Evolutionary conservation across 1,140 invertebrate genomes (phyloP).

Genomic region (Hestina assimilis): DNA sequence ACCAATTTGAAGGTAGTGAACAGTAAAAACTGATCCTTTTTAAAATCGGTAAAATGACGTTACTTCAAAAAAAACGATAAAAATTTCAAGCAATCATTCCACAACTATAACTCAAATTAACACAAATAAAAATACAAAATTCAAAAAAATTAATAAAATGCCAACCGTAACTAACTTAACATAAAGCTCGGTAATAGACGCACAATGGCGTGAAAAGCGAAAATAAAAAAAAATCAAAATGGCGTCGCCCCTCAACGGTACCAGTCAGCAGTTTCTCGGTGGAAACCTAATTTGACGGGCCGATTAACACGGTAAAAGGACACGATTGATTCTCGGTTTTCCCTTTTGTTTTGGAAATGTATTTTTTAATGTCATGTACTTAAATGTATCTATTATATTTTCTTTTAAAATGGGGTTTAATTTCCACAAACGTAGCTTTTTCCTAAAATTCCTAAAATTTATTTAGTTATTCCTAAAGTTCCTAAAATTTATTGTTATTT

Average conservation of each 20-base stretch:
- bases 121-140: neutral
- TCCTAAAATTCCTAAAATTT: too few species aligned
- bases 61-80: too few species aligned
- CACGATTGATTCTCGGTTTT: slow-evolving; percentile 40
- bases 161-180: slow-evolving; percentile 26
- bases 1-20: too few species aligned
- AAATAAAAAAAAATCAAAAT: slow-evolving; percentile 48
- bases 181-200: slow-evolving; percentile 45
- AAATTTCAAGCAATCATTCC: too few species aligned
- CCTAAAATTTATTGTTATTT: too few species aligned
- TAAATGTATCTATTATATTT: neutral
- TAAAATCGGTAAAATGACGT: too few species aligned
- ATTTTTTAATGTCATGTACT: neutral
- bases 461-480: too few species aligned
- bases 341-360: neutral
- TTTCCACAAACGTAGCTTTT: too few species aligned
- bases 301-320: slow-evolving; percentile 54
- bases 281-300: slow-evolving; percentile 68
- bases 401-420: too few species aligned
- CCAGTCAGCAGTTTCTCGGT: slow-evolving; percentile 57
- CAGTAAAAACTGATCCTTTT: too few species aligned
- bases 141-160: slow-evolving; percentile 17
- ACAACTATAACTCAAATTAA: too few species aligned
- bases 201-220: slow-evolving; percentile 50
- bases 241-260: slow-evolving; percentile 35